Evolutionary conservation across 2,888 invertebrate genomes (phyloP).

Genomic region (Ametastegia equiseti): DNA sequence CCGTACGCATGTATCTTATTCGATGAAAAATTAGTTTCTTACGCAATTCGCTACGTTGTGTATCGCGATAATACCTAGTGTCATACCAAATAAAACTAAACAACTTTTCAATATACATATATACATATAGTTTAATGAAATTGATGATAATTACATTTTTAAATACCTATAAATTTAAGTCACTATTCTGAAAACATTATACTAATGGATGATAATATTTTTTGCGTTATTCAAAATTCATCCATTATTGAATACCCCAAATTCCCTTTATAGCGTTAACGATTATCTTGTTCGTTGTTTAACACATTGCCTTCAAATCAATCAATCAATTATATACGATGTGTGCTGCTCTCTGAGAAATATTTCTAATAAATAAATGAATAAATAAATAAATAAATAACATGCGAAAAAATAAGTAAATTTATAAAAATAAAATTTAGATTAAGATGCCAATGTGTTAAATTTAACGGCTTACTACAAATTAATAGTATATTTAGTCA

Average conservation of each 20-base stretch:
- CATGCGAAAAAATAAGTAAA: not conserved
- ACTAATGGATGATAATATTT: not conserved
- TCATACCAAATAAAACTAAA: constrained; percentile 10
- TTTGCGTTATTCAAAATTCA: not conserved
- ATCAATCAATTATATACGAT: not conserved
- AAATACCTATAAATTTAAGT: constrained; percentile 15
- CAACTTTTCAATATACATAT: not conserved
- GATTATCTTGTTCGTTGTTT: not conserved
- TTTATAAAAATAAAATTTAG: not conserved
- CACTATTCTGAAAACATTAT: not conserved
- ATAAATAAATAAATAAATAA: not conserved
- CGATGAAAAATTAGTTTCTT: constrained; percentile 15
- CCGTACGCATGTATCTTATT: not conserved
- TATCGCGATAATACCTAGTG: not conserved
- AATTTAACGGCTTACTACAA: constrained; percentile 3
- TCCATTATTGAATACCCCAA: too few species aligned
- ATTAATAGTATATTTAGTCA: constrained; percentile 35
- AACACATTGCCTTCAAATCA: constrained; percentile 1
- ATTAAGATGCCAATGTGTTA: not conserved
- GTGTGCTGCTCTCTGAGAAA: constrained; percentile 22
- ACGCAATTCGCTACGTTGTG: not conserved
- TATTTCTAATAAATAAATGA: not conserved
- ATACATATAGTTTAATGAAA: not conserved
- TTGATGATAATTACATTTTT: constrained; percentile 2
- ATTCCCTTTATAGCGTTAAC: too few species aligned